These are phyloP conservation scores for Pluvianellus socialis DNA, from an alignment of 2,113 vertebrate genomes.

Conservation along the genomic window DNA sequence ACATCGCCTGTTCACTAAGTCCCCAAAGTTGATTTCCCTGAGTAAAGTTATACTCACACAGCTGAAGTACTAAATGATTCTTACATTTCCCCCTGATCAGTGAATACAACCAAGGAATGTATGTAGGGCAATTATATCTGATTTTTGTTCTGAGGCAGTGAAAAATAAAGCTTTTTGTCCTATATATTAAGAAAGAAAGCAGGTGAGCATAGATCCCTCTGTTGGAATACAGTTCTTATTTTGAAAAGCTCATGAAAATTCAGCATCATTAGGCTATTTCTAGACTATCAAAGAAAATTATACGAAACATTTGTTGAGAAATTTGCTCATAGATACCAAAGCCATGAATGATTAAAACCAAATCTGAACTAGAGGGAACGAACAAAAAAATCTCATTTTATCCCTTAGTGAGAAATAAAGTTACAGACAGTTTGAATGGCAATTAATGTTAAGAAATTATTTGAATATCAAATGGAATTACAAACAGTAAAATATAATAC, in stretches of 20 bases:
- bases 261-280: background rate
- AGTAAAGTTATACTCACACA: background rate
- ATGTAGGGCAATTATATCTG: background rate
- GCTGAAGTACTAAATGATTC: background rate
- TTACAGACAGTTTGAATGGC: background rate
- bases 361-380: background rate
- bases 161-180: background rate
- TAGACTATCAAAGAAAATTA: background rate
- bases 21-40: background rate
- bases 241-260: constrained; percentile 15
- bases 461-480: background rate
- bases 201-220: background rate
- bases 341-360: background rate
- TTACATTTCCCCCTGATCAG: background rate
- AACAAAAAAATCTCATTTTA: background rate
- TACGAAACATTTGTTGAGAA: background rate
- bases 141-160: background rate
- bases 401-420: background rate
- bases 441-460: background rate
- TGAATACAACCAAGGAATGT: background rate
- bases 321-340: background rate
- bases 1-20: background rate
- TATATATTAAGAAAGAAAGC: background rate
- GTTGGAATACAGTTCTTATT: background rate
- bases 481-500: background rate